phyloP scores from a whole-genome alignment of 92 coral and sea anemone species.

The Diadumene lineata region DNA sequence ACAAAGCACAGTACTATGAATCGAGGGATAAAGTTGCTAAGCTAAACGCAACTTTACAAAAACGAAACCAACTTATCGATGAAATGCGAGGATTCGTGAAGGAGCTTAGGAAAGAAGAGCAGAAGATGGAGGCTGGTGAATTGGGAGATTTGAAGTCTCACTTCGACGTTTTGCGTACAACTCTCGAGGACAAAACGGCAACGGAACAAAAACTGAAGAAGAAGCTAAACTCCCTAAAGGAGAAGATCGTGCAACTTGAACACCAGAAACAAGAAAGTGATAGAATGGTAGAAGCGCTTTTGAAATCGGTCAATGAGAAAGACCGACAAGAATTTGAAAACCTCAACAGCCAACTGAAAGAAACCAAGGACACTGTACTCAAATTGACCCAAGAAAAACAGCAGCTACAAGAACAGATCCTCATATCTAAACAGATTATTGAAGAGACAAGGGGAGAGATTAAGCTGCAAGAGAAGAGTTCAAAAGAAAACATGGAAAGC shows the following conservation, averaged over 20 bases:
- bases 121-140: neutral
- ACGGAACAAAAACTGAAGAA: conserved; percentile 1
- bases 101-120: conserved; percentile 3
- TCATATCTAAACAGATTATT: neutral
- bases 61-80: neutral
- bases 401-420: neutral
- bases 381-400: neutral
- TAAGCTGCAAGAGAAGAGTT: conserved; percentile 11
- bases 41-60: neutral
- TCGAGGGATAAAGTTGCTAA: neutral
- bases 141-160: neutral
- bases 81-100: conserved; percentile 3
- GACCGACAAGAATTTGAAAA: neutral
- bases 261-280: conserved; percentile 4
- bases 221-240: conserved; percentile 2
- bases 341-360: conserved; percentile 2
- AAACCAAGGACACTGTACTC: neutral
- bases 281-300: neutral
- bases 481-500: conserved; percentile 1
- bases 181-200: neutral
- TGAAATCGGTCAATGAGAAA: conserved; percentile 10
- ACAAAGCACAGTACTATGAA: conserved; percentile 13
- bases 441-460: neutral
- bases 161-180: neutral
- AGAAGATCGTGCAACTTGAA: conserved; percentile 4